Evolutionary conservation across 2,888 invertebrate genomes (phyloP).

Genomic region (Dugesia japonica): DNA sequence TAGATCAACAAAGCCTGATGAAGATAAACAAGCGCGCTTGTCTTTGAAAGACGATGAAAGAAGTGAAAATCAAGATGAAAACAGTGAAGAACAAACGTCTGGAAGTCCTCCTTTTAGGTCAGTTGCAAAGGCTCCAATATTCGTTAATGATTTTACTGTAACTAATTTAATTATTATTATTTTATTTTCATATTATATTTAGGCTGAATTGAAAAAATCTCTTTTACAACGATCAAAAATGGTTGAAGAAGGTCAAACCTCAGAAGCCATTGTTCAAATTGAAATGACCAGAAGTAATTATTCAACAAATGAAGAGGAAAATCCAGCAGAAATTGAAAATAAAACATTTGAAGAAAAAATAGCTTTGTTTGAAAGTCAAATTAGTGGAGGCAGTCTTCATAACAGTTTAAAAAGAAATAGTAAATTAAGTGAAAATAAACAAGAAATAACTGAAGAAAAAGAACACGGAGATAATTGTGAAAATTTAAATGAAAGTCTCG

Average conservation of each 20-base stretch:
- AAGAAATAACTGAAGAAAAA: background rate
- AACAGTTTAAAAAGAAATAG: background rate
- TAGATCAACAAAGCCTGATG: background rate
- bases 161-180: background rate
- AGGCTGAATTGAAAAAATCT: background rate
- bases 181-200: background rate
- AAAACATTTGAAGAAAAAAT: conserved; percentile 3
- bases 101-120: background rate
- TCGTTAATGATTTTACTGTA: background rate
- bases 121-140: background rate
- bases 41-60: background rate
- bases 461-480: too few species aligned
- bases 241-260: conserved; percentile 8
- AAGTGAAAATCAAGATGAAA: background rate
- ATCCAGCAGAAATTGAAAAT: background rate
- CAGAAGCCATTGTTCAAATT: background rate
- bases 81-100: background rate
- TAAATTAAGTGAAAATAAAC: background rate
- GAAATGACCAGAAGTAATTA: conserved; percentile 6
- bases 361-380: conserved; percentile 11
- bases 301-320: background rate
- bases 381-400: background rate
- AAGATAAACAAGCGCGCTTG: background rate
- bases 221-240: background rate
- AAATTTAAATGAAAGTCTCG: too few species aligned